A percentile compares a stretch with the other conserved stretches of the same genome.
Conservation (phyloP, 1,140 invertebrate species). For the Epicauta chinensis region DNA sequence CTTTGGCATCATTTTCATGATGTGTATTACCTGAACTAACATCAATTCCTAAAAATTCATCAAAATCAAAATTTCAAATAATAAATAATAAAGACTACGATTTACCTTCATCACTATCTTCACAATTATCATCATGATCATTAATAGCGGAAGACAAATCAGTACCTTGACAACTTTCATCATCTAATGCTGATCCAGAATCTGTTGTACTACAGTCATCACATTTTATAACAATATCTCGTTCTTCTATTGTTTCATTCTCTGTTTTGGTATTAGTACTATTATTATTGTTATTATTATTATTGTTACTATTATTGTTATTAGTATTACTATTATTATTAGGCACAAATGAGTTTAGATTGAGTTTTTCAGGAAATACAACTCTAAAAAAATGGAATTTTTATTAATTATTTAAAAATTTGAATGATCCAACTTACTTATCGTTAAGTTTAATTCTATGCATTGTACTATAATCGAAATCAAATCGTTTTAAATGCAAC, state of each 20-base stretch:
- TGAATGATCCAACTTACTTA: constrained; percentile 53
- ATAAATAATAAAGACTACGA: background rate
- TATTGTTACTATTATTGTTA: constrained; percentile 38
- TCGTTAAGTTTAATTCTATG: constrained; percentile 89
- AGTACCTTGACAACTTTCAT: constrained; percentile 51
- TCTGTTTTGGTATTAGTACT: no score
- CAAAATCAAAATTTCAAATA: background rate
- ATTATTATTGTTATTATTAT: constrained; percentile 40
- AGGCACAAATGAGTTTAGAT: constrained; percentile 72
- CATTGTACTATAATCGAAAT: constrained; percentile 83
- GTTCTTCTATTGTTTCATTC: constrained; percentile 43
- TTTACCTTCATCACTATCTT: constrained; percentile 53
- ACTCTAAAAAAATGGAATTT: constrained; percentile 54
- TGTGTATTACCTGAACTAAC: constrained; percentile 36
- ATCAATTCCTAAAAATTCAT: constrained; percentile 30
- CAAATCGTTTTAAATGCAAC: constrained; percentile 84
- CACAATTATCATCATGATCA: constrained; percentile 39
- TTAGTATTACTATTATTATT: constrained; percentile 20
- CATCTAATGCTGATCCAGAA: constrained; percentile 60
- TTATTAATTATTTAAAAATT: constrained; percentile 8
- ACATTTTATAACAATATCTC: constrained; percentile 45
- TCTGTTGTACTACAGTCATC: constrained; percentile 68
- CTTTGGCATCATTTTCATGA: constrained; percentile 44
- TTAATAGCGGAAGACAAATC: constrained; percentile 39
- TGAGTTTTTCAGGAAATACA: constrained; percentile 74